Evolutionary conservation across 2,888 invertebrate genomes (phyloP).

Genomic region (Adineta ricciae): DNA sequence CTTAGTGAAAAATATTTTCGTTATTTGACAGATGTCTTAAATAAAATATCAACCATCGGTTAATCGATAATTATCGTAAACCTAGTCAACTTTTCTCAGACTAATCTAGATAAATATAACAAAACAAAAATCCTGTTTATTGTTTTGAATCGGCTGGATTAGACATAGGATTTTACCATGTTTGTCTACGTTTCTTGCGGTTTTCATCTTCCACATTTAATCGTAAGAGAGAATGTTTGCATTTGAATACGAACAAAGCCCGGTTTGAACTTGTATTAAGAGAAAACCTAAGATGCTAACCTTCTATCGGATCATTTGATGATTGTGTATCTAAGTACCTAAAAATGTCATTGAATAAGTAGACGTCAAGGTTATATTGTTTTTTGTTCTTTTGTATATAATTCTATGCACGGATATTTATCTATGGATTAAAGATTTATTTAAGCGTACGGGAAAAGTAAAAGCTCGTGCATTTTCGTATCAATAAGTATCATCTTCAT

Average conservation of each 20-base stretch:
- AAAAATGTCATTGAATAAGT: neutral
- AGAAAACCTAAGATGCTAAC: neutral
- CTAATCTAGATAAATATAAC: neutral
- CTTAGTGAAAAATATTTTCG: too few relatives aligned
- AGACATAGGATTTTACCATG: neutral
- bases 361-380: neutral
- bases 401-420: neutral
- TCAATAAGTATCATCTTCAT: neutral
- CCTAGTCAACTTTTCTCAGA: neutral
- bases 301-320: neutral
- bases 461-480: neutral
- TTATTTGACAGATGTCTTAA: too few relatives aligned
- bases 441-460: neutral
- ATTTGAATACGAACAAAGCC: conserved; percentile 8
- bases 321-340: neutral
- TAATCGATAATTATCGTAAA: neutral
- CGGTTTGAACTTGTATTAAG: neutral
- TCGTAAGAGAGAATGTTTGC: neutral
- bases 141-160: neutral
- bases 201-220: neutral
- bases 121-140: neutral
- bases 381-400: neutral
- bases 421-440: neutral
- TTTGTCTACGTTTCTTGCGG: neutral
- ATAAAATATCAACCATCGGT: neutral